Conservation (phyloP, 2,113 vertebrate species). For the Dolichallabes microphthalmus region DNA sequence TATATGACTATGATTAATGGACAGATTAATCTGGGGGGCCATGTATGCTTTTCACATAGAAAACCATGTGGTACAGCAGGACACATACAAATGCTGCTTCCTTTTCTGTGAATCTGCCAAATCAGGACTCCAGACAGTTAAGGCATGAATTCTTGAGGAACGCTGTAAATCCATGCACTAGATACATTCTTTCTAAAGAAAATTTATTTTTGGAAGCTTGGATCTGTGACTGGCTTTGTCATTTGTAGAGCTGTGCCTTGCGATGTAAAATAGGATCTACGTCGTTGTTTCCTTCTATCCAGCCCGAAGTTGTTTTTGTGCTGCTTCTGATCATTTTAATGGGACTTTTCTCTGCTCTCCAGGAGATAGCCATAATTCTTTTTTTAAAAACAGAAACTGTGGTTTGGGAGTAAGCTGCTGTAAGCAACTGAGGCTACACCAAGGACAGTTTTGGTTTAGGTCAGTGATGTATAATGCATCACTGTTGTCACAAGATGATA, state of each 20-base stretch:
- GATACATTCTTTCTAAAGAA: not conserved
- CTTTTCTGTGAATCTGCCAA: conserved; percentile 23
- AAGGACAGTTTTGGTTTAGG: conserved; percentile 41
- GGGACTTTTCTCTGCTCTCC: conserved; percentile 29
- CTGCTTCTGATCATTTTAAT: conserved; percentile 14
- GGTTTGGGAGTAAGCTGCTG: conserved; percentile 33
- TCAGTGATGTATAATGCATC: conserved; percentile 18
- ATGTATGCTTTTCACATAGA: not conserved
- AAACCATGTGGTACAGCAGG: not conserved
- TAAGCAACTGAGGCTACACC: conserved; percentile 27
- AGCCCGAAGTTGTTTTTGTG: not conserved
- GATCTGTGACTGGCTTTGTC: conserved; percentile 8
- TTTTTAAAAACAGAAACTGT: conserved; percentile 26
- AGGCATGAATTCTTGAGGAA: conserved; percentile 1
- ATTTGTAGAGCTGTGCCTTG: not conserved
- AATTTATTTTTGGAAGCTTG: not conserved
- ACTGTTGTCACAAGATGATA: not conserved
- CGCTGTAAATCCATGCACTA: not conserved
- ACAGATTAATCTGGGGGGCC: too few relatives aligned
- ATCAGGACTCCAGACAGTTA: not conserved
- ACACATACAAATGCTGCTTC: conserved; percentile 11
- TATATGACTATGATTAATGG: not conserved
- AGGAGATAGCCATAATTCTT: conserved; percentile 29
- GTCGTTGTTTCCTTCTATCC: not conserved
- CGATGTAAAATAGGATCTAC: not conserved